Percentiles rank a stretch among this genome's conserved stretches.
phyloP scores from a whole-genome alignment of 1,140 invertebrate species.

The Capitella teleta region DNA sequence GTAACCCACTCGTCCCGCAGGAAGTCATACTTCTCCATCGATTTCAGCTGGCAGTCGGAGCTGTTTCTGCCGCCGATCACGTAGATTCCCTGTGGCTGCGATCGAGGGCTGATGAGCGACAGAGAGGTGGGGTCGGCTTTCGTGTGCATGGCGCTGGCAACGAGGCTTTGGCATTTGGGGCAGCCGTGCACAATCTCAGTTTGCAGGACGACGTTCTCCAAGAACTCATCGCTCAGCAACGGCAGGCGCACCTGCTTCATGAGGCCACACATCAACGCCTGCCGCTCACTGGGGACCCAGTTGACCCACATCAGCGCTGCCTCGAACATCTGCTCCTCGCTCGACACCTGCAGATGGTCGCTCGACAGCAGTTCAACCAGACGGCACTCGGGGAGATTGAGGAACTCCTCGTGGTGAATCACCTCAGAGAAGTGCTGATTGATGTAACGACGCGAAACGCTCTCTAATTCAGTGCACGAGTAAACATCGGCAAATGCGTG shows the following conservation, averaged over 20 bases:
- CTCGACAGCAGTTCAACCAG: constrained; percentile 26
- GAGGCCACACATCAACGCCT: constrained; percentile 21
- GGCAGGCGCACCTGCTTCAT: constrained; percentile 29
- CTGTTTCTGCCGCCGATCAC: constrained; percentile 37
- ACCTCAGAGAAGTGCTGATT: constrained; percentile 36
- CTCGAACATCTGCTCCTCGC: constrained; percentile 51
- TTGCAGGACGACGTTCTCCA: constrained; percentile 33
- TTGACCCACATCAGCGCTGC: constrained; percentile 30
- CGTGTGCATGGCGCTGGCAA: constrained; percentile 29
- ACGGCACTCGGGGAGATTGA: constrained; percentile 29
- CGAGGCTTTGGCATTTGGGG: constrained; percentile 34
- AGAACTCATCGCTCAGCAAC: constrained; percentile 24
- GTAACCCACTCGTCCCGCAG: constrained; percentile 29
- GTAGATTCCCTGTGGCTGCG: constrained; percentile 45
- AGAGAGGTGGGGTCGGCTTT: constrained; percentile 24
- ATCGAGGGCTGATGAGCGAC: constrained; percentile 23
- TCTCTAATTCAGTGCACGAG: constrained; percentile 30
- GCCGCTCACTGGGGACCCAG: constrained; percentile 20
- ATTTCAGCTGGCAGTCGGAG: constrained; percentile 31
- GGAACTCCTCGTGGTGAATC: constrained; percentile 32
- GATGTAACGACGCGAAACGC: constrained; percentile 26
- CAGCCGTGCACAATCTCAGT: constrained; percentile 33
- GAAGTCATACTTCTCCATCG: constrained; percentile 35
- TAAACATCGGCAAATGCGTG: constrained; percentile 36
- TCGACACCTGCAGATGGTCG: constrained; percentile 30